Conservation (phyloP, 2,888 invertebrate species). For the Hyppa rectilinea region DNA sequence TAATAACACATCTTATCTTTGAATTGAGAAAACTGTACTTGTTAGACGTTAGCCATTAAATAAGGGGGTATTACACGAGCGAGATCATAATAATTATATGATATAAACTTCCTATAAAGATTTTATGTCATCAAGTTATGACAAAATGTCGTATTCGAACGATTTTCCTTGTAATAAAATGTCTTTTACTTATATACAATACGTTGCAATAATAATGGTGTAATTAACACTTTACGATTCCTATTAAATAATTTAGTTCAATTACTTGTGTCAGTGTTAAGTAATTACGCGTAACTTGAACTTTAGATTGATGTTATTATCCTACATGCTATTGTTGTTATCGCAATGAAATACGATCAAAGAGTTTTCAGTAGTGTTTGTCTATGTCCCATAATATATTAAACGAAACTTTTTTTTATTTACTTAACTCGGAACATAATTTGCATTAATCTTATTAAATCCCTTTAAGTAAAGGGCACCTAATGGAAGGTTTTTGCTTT, state of each 20-base stretch:
- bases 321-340: constrained; percentile 1
- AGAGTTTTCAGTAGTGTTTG: background rate
- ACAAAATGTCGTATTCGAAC: background rate
- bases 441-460: background rate
- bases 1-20: constrained; percentile 44
- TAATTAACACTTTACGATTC: constrained; percentile 10
- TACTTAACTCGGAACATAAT: background rate
- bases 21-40: constrained; percentile 34
- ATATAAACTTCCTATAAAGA: constrained; percentile 20
- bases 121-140: constrained; percentile 13
- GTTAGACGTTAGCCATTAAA: constrained; percentile 8
- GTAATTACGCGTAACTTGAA: constrained; percentile 29
- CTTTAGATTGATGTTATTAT: constrained; percentile 11
- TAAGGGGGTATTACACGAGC: constrained; percentile 7
- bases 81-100: constrained; percentile 17
- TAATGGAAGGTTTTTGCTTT: background rate
- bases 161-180: constrained; percentile 11
- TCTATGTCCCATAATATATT: background rate
- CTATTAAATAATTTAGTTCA: constrained; percentile 11
- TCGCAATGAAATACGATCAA: background rate
- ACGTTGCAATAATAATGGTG: too few relatives aligned
- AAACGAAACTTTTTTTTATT: too few relatives aligned
- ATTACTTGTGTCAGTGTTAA: constrained; percentile 16
- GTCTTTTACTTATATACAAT: constrained; percentile 25
- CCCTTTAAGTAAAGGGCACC: background rate